phyloP scores from a whole-genome alignment of 2,797 vertebrate genomes.

The Crossoptilon crossoptilon region DNA sequence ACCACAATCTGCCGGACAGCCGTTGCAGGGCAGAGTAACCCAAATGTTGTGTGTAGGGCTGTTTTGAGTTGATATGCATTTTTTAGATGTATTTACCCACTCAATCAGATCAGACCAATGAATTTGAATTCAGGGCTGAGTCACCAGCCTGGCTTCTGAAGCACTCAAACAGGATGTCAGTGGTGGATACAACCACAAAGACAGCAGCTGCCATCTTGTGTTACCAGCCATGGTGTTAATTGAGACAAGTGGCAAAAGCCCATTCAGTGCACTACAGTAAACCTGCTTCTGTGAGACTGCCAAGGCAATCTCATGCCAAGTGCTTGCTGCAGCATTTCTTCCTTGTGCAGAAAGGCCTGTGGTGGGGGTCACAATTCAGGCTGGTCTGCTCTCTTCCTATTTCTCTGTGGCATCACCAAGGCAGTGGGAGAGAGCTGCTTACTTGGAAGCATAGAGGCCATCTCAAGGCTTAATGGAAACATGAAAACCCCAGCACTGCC shows the following conservation, averaged over 20 bases:
- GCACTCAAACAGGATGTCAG: background rate
- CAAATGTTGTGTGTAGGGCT: background rate
- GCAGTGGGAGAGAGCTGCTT: background rate
- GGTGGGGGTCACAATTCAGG: background rate
- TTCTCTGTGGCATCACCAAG: background rate
- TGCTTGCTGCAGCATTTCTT: background rate
- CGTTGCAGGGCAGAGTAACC: background rate
- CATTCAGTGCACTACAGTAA: slow-evolving; percentile 10
- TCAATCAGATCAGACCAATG: background rate
- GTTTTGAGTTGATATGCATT: background rate
- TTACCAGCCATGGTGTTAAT: slow-evolving; percentile 20
- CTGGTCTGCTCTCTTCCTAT: background rate
- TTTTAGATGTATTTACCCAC: background rate
- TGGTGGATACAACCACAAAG: background rate
- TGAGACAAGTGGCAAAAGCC: slow-evolving; percentile 15
- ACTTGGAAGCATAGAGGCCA: background rate
- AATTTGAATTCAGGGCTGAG: background rate
- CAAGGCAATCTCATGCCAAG: background rate
- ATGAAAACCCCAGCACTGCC: background rate
- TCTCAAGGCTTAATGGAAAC: background rate
- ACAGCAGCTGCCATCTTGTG: background rate
- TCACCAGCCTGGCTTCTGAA: background rate
- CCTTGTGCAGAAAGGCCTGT: background rate
- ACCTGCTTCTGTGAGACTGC: slow-evolving; percentile 1
- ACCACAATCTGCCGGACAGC: background rate